These are phyloP conservation scores for Ophion obscuratus DNA, from an alignment of 2,888 invertebrate genomes.

Conservation along the genomic window DNA sequence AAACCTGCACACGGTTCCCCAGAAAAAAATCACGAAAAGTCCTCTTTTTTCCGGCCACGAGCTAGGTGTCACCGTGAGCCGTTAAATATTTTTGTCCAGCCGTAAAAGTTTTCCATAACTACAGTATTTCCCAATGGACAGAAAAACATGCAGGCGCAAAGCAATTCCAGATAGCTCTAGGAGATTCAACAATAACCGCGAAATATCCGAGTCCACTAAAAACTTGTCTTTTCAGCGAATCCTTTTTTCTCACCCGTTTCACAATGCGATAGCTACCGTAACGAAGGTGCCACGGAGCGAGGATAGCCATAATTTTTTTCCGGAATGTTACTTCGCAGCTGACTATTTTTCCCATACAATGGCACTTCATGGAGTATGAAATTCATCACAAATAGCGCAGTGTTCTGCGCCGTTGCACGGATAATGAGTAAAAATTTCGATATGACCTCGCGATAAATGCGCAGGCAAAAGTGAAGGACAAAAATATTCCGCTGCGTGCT, in stretches of 20 bases:
- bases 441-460: slow-evolving; percentile 52
- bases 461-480: slow-evolving; percentile 38
- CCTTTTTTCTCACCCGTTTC: background rate
- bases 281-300: background rate
- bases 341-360: background rate
- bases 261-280: background rate
- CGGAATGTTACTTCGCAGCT: background rate
- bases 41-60: too few relatives aligned
- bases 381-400: slow-evolving; percentile 36
- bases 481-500: slow-evolving; percentile 42
- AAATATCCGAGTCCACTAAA: too few relatives aligned
- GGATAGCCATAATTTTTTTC: background rate
- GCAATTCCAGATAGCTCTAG: too few relatives aligned
- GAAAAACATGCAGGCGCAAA: too few relatives aligned
- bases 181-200: too few relatives aligned
- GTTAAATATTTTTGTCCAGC: too few relatives aligned
- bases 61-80: too few relatives aligned
- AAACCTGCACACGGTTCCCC: too few relatives aligned
- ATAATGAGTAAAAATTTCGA: slow-evolving; percentile 37
- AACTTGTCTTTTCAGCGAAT: too few relatives aligned
- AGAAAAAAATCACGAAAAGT: too few relatives aligned
- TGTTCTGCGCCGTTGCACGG: slow-evolving; percentile 11
- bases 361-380: background rate
- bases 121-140: too few relatives aligned
- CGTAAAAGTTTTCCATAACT: too few relatives aligned